phyloP scores from a whole-genome alignment of 1,140 invertebrate species.

The Drosophila novamexicana region DNA sequence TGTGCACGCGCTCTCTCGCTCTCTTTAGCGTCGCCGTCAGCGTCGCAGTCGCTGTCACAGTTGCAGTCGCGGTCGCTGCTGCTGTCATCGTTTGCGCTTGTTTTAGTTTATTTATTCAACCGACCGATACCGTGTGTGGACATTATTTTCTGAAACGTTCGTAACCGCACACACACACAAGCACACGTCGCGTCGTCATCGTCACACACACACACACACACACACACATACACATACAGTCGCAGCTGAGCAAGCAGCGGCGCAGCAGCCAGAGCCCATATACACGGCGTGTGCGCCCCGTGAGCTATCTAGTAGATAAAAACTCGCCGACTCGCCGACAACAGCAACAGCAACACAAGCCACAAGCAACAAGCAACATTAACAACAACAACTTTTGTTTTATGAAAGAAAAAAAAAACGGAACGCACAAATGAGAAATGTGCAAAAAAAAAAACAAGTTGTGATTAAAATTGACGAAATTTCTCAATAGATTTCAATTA shows the following conservation, averaged over 20 bases:
- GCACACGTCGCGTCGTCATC: slow-evolving; percentile 17
- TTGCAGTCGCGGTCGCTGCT: slow-evolving; percentile 15
- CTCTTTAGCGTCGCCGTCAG: background rate
- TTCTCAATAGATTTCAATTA: slow-evolving; percentile 6
- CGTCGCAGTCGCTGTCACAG: background rate
- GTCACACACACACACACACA: slow-evolving; percentile 4
- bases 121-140: slow-evolving; percentile 79
- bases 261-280: slow-evolving; percentile 63
- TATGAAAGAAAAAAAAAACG: background rate
- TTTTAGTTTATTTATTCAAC: slow-evolving; percentile 80
- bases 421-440: background rate
- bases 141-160: slow-evolving; percentile 82
- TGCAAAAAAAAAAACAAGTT: slow-evolving; percentile 8
- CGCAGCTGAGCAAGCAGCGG: slow-evolving; percentile 24
- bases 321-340: slow-evolving; percentile 75
- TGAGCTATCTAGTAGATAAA: slow-evolving; percentile 79
- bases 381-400: slow-evolving; percentile 7
- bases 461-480: background rate
- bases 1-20: slow-evolving; percentile 2
- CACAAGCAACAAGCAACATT: background rate
- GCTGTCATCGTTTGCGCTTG: slow-evolving; percentile 34
- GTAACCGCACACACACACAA: slow-evolving; percentile 47
- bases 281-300: slow-evolving; percentile 68
- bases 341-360: slow-evolving; percentile 38
- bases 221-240: background rate